Evolutionary conservation across 2,113 vertebrate species (phyloP).

Genomic region (Ploceus nigricollis): DNA sequence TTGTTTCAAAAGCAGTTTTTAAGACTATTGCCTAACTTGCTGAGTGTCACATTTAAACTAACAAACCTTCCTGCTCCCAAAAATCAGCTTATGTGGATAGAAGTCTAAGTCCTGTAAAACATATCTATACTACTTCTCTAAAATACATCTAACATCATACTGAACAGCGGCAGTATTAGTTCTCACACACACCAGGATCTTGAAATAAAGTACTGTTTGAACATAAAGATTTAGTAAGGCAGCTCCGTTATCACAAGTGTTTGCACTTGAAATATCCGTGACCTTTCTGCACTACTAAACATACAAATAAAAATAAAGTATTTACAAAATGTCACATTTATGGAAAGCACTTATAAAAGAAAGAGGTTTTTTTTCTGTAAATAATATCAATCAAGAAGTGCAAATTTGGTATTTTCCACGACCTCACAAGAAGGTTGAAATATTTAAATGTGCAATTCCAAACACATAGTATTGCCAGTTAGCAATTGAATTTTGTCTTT

Average conservation of each 20-base stretch:
- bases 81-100: neutral
- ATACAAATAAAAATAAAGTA: neutral
- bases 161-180: neutral
- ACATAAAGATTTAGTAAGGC: neutral
- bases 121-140: fast-evolving
- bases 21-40: neutral
- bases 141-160: neutral
- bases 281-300: neutral
- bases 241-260: neutral
- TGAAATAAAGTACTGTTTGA: neutral
- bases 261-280: neutral
- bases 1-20: neutral
- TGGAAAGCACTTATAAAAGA: neutral
- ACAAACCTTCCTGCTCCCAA: neutral
- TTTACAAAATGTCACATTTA: neutral
- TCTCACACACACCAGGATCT: neutral
- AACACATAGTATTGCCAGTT: neutral
- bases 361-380: neutral
- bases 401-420: neutral
- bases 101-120: neutral
- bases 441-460: neutral
- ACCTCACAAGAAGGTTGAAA: neutral
- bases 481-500: neutral
- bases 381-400: slow-evolving; percentile 5
- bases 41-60: neutral